These are phyloP conservation scores for Amorpha juglandis DNA, from an alignment of 2,888 invertebrate genomes.

Conservation along the genomic window DNA sequence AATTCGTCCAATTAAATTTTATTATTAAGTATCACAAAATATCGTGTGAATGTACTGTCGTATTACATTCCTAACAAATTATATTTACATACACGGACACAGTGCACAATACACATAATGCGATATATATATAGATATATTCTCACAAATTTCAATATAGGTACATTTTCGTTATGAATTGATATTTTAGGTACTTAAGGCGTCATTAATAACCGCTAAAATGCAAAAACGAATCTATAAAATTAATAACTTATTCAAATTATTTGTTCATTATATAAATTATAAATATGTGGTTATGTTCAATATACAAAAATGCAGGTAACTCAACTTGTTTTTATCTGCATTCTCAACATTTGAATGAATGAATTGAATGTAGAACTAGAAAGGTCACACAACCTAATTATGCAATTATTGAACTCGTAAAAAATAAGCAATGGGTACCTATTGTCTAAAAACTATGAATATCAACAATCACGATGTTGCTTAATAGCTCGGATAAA, in stretches of 20 bases:
- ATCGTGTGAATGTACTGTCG: constrained; percentile 37
- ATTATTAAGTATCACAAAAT: constrained; percentile 63
- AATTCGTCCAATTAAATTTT: constrained; percentile 30
- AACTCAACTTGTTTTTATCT: neutral
- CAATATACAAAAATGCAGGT: neutral
- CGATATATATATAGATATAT: neutral
- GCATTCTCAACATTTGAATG: neutral
- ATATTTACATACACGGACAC: constrained; percentile 43
- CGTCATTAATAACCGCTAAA: neutral
- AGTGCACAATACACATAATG: constrained; percentile 29
- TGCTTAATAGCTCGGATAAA: constrained; percentile 3
- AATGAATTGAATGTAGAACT: too few species aligned
- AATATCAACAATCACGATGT: neutral
- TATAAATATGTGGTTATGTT: too few species aligned
- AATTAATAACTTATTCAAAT: too few species aligned
- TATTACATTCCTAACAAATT: constrained; percentile 35
- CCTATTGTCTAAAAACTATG: neutral
- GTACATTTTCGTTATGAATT: neutral
- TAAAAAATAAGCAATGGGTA: neutral
- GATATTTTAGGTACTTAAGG: neutral
- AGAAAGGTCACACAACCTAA: neutral
- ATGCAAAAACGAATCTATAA: neutral
- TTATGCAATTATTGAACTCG: neutral
- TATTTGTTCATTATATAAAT: too few species aligned
- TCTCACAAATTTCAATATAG: neutral